phyloP scores from a whole-genome alignment of 37 sponge, comb jelly and placozoan species.

The Halichondria panicea region DNA sequence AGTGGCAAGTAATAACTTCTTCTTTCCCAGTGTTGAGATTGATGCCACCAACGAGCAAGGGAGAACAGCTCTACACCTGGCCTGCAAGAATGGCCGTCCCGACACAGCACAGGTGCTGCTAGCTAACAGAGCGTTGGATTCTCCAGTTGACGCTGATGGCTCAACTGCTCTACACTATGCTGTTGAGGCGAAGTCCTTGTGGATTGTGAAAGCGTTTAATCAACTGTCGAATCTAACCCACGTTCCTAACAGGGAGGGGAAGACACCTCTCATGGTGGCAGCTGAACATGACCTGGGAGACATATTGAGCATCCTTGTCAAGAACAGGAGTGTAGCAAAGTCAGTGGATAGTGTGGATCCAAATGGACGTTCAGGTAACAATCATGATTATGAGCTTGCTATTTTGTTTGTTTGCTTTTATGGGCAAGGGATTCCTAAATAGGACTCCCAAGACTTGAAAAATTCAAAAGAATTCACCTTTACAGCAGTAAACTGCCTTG shows the following conservation, averaged over 20 bases:
- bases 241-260: constrained; percentile 47
- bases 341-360: constrained; percentile 39
- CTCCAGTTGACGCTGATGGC: constrained; percentile 49
- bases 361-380: constrained; percentile 48
- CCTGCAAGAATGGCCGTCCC: constrained; percentile 36
- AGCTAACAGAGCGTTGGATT: constrained; percentile 51
- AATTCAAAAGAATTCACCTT: constrained; percentile 69
- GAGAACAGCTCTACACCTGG: constrained; percentile 70
- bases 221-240: constrained; percentile 30
- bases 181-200: constrained; percentile 43
- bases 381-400: neutral
- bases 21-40: constrained; percentile 42
- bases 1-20: neutral
- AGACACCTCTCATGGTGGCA: constrained; percentile 71
- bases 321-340: constrained; percentile 17
- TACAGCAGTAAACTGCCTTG: neutral
- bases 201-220: constrained; percentile 23
- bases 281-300: constrained; percentile 9
- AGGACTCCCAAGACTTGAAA: constrained; percentile 45
- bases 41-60: constrained; percentile 50
- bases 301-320: constrained; percentile 42
- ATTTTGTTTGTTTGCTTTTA: neutral
- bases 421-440: neutral
- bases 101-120: constrained; percentile 45
- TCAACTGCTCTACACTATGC: constrained; percentile 80